Conservation (phyloP, 2,113 vertebrate species). For the Pyxicephalus adspersus region DNA sequence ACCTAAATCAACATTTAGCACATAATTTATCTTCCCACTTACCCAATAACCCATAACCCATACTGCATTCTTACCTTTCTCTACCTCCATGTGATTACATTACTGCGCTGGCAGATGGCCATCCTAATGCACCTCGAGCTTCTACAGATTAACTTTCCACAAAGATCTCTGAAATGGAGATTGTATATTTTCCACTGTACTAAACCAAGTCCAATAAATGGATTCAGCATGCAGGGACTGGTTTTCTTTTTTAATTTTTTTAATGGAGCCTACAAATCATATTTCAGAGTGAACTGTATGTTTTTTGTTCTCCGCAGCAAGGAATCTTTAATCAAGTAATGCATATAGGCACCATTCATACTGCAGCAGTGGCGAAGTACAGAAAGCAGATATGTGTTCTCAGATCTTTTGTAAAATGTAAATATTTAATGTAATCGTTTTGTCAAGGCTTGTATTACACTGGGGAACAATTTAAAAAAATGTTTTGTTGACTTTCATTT, state of each 20-base stretch:
- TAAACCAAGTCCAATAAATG: neutral
- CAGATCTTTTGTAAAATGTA: too few species aligned
- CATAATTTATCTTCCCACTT: too few species aligned
- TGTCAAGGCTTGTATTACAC: too few species aligned
- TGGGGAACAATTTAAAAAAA: too few species aligned
- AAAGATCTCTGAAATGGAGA: constrained; percentile 30
- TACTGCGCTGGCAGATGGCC: constrained; percentile 25
- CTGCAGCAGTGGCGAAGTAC: neutral
- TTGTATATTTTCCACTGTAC: constrained; percentile 12
- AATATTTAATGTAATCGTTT: too few species aligned
- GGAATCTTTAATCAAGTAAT: constrained; percentile 32
- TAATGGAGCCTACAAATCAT: constrained; percentile 23
- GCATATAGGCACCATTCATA: neutral
- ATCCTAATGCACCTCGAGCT: constrained; percentile 18
- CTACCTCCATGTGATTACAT: neutral
- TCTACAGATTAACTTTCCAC: constrained; percentile 9
- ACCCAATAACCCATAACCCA: too few species aligned
- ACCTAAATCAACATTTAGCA: too few species aligned
- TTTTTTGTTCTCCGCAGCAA: neutral
- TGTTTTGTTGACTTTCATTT: too few species aligned
- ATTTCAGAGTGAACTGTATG: constrained; percentile 14
- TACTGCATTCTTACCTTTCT: neutral
- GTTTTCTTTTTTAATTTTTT: neutral
- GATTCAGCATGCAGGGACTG: neutral
- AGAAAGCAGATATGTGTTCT: too few species aligned